Evolutionary conservation across 2,888 invertebrate species (phyloP).

Genomic region (Sthenelais limicola): DNA sequence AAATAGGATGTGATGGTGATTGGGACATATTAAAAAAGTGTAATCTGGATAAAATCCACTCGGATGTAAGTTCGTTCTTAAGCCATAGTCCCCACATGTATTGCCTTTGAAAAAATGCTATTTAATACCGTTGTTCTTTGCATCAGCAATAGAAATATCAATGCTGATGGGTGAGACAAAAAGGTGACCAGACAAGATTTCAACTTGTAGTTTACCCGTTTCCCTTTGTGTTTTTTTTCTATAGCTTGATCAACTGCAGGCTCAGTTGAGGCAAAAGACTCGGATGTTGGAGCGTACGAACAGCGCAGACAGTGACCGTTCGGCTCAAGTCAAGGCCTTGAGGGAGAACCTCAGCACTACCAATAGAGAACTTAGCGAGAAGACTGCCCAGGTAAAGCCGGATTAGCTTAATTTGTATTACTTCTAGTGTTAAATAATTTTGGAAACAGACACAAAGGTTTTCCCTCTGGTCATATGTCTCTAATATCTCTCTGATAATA

Average conservation of each 20-base stretch:
- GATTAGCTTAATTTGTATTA: too few species aligned
- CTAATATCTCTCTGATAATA: too few species aligned
- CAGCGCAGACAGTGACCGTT: constrained; percentile 58
- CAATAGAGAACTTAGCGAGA: constrained; percentile 53
- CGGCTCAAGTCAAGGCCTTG: constrained; percentile 60
- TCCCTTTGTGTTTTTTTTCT: not conserved
- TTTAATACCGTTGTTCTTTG: too few species aligned
- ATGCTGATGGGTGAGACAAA: too few species aligned
- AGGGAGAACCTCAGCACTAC: constrained; percentile 60
- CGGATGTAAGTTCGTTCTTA: not conserved
- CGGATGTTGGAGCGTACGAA: constrained; percentile 58
- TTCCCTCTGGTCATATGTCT: too few species aligned
- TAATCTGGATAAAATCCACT: not conserved
- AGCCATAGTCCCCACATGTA: too few species aligned
- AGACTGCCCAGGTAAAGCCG: constrained; percentile 9
- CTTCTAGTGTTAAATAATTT: too few species aligned
- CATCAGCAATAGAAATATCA: too few species aligned
- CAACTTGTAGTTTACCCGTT: not conserved
- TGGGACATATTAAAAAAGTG: constrained; percentile 9
- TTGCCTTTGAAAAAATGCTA: too few species aligned
- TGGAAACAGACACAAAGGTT: too few species aligned
- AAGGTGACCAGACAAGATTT: not conserved
- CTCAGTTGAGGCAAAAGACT: constrained; percentile 58
- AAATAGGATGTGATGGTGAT: not conserved
- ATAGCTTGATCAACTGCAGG: constrained; percentile 60